Percentiles rank a stretch among this genome's conserved stretches.
Conservation (phyloP, 2,113 vertebrate genomes). For the Petrocephalus zakoni region DNA sequence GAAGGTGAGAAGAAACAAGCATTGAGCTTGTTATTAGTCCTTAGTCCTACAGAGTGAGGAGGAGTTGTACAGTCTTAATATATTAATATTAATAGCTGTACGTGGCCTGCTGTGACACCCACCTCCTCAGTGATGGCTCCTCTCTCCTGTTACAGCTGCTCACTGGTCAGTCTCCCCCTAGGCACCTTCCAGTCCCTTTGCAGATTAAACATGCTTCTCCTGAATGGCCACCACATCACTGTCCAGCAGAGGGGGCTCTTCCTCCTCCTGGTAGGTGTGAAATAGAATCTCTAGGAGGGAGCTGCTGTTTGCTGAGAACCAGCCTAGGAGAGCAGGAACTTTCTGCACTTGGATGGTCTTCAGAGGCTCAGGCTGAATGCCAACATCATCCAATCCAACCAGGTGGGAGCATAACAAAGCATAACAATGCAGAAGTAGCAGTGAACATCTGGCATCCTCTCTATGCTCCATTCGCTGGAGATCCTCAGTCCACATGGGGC, state of each 20-base stretch:
- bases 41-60: too few species aligned
- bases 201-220: conserved; percentile 42
- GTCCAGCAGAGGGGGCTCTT: conserved; percentile 34
- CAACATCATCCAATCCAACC: conserved; percentile 54
- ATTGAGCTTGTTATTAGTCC: too few species aligned
- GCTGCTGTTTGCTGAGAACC: too few species aligned
- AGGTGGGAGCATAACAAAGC: conserved; percentile 57
- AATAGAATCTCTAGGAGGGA: conserved; percentile 36
- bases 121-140: conserved; percentile 29
- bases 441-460: conserved; percentile 48
- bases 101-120: conserved; percentile 42
- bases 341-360: conserved; percentile 62
- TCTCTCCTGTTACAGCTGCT: conserved; percentile 38
- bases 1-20: too few species aligned
- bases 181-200: conserved; percentile 37
- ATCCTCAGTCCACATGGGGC: conserved; percentile 46
- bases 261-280: conserved; percentile 33
- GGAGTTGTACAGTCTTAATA: too few species aligned
- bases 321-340: conserved; percentile 24
- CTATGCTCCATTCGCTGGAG: conserved; percentile 44
- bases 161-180: conserved; percentile 32
- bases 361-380: conserved; percentile 59
- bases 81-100: too few species aligned
- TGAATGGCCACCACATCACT: conserved; percentile 42
- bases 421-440: conserved; percentile 59